Evolutionary conservation across 2,888 invertebrate genomes (phyloP), one percentile per base, ranked within the genome.

Genomic region (Tetragnatha montana): DNA sequence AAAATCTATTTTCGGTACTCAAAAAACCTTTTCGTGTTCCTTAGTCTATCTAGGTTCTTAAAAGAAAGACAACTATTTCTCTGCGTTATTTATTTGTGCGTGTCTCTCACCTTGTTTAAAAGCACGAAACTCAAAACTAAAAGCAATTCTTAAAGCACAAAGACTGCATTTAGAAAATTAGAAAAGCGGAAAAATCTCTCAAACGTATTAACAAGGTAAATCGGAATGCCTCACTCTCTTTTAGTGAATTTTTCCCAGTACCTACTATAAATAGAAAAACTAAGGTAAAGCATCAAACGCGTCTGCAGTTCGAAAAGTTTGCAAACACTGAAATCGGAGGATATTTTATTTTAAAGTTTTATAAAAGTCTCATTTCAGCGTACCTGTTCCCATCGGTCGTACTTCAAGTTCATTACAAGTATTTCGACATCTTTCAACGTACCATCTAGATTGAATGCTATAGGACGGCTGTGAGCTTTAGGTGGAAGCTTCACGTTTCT

Each of bases 361-460:
- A 21, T 19, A 73, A 14, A 12, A 22, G 0, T 73, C 1, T 35
- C 35, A 73, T 71, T 71, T n/a, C 12, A 75, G 92, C 94, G 94
- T 92, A 96, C 96, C 95, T 98, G 97, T 94, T 98, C 98, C 98
- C 98, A 98, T 82, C 97, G 96, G 35, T 92, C 92, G 0, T 97
- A 97, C 89, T 98, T 95, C 71, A 98, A 95, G 93, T 98, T 98
- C 96, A 98, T 97, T 92, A 98, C 98, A 94, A 97, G 97, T 89
- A 98, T 94, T 93, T 98, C 97, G 0, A 97, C 97, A 4, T 97
- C 96, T 92, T 96, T 96, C 74, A 98, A 94, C 90, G 97, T 97
- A 0, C 98, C 98, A 92, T 98, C 98, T 60, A 96, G 96, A 8
- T 98, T 97, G 93, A 98, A 98, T 93, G 97, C 97, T 85, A 98